Conservation (phyloP, 2,888 invertebrate genomes). For the Leptodirus hochenwartii region DNA sequence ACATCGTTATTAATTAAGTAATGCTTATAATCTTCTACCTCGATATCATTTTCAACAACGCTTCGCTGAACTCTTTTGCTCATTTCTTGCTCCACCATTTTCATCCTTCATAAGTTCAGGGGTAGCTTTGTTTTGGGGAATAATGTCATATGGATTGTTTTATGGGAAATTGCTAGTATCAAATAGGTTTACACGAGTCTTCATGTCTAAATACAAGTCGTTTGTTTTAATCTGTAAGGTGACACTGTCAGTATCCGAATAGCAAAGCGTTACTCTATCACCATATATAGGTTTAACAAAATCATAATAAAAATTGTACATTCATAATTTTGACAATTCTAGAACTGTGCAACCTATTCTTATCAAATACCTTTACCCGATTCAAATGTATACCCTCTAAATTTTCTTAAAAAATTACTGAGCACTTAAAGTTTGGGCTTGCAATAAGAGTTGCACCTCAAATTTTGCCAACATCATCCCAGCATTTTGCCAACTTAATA, state of each 20-base stretch:
- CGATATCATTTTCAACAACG: no score
- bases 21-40: no score
- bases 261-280: constrained; percentile 14
- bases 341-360: constrained; percentile 23
- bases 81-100: no score
- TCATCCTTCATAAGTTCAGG: no score
- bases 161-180: constrained; percentile 18
- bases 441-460: constrained; percentile 19
- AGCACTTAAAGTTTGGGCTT: constrained; percentile 19
- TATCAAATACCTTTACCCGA: constrained; percentile 15
- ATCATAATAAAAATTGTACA: constrained; percentile 24
- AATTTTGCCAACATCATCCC: constrained; percentile 14
- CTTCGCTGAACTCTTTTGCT: no score
- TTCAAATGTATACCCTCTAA: constrained; percentile 19
- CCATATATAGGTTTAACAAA: constrained; percentile 17
- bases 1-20: no score
- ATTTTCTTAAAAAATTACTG: constrained; percentile 19
- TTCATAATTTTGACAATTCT: constrained; percentile 22
- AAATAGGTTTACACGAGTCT: constrained; percentile 15
- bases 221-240: constrained; percentile 17
- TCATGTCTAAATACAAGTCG: constrained; percentile 20
- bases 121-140: no score
- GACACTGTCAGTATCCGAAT: constrained; percentile 19
- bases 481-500: constrained; percentile 17
- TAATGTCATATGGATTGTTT: constrained; percentile 16